Evolutionary conservation across 1,140 invertebrate genomes (phyloP).

Genomic region (Drosophila sturtevanti): DNA sequence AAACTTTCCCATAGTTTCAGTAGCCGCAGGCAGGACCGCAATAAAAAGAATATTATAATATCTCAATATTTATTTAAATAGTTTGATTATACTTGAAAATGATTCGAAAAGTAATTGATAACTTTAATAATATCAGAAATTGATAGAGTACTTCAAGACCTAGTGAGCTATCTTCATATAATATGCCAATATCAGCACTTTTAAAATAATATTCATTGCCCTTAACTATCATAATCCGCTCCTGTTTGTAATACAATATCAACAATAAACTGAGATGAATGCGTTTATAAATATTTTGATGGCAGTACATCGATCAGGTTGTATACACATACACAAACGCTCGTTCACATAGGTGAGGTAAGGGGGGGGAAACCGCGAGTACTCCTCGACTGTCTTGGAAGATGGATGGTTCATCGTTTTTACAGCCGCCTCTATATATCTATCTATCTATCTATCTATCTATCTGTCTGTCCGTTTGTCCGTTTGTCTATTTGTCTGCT

Average conservation of each 20-base stretch:
- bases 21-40: too few species aligned
- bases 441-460: neutral
- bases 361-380: constrained; percentile 11
- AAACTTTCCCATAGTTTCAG: neutral
- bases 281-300: constrained; percentile 80
- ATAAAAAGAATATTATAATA: neutral
- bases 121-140: too few species aligned
- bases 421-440: neutral
- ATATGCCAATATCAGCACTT: neutral
- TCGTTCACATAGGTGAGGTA: neutral
- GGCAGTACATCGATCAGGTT: constrained; percentile 64
- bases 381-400: constrained; percentile 24
- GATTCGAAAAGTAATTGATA: neutral
- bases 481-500: neutral
- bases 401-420: constrained; percentile 41
- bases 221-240: constrained; percentile 7
- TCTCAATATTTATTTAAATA: neutral
- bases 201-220: neutral
- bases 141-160: too few species aligned
- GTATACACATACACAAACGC: too few species aligned
- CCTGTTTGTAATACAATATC: constrained; percentile 30
- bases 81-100: too few species aligned
- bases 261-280: constrained; percentile 55
- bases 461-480: neutral
- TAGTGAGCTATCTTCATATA: too few species aligned